Base-by-base conservation (phyloP, 2,113 vertebrate genomes). In the Leucosticte australis region DNA sequence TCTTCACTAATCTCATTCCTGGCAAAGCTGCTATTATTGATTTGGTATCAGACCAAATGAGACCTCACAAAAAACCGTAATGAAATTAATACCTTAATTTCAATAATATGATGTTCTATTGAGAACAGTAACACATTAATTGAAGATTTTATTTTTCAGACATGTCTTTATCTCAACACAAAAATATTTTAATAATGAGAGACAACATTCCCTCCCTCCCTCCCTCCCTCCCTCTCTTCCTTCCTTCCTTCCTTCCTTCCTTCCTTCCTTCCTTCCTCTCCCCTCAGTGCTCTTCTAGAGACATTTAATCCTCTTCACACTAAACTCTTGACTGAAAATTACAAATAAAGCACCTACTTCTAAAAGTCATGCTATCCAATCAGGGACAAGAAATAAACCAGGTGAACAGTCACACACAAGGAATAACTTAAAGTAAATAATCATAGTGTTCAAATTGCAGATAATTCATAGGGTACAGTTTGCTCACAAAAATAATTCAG, bases 401-500 rank as follows among this genome's bases (percentile, higher is more conserved):
- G 81, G 89, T 95, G 78, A 95, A 50, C 5, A 69, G 57, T 80
- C 77, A 87, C 37, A 91, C 30, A 74, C 28, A 73, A 83, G 57
- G 42, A 91, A 87, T 90, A 95, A 90, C 57, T 91, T 87, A 75
- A 68, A 94, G 82, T 91, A 91, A 95, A 94, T 94, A 96, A 90
- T 80, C 62, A 79, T 63, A 59, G 42, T 59, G 70, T 80, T 94
- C 84, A 92, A 96, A 95, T 96, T 94, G 65, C 84, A 93, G 82
- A 86, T 92, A 92, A 95, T 95, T 91, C 84, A 80, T 30, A 80
- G 33, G 71, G 50, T 88, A 94, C 55, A 85, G 75, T 90, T 97
- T 95, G 78, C 88, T 94, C 91, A 92, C 82, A 95, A 96, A 95
- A 95, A 95, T 86, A 90, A 95, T 95, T 95, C 92, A 85, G 22